Base-by-base conservation (phyloP, 2,113 vertebrate genomes). In the Marcusenius ussheri region DNA sequence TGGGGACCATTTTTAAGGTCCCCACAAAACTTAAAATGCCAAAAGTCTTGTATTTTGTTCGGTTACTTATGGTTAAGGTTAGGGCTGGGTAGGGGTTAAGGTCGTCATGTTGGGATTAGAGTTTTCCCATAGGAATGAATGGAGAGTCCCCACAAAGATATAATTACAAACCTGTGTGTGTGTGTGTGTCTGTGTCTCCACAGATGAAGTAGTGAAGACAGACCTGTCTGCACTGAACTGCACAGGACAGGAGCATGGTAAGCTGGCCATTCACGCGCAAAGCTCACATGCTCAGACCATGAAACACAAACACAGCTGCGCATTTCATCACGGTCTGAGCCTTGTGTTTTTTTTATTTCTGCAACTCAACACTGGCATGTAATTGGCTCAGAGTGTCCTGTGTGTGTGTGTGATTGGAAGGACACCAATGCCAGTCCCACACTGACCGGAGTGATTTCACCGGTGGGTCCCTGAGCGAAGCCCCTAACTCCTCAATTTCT, bases 171-270 rank as follows among this genome's bases (percentile, higher is more conserved):
- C 53, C 19, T 89, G 86, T 88, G 88, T 89, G 47, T 89, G 35
- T 39, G 39, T 39, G 86, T 88, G 53, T 89, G 49, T 89, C 35
- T 92, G 56, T 94, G 39, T 91, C 1, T 94, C 95, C 58, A n/a
- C 92, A 98, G 97, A 97, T n/a, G 96, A 97, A 58, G 94, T 94
- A 0, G 95, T 97, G 80, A 95, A 95, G 91, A 96, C 97, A 2
- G 97, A 98, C 95, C 97, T 96, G 93, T 97, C 97, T 2, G 95
- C 95, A 1, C 97, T 96, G 11, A 96, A 97, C 91, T 97, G 95
- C 3, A 95, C 95, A 90, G 96, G 95, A 91, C 95, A 97, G 1
- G 96, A 97, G 88, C 96, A 95, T 2, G 96, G 97, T 97, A 93
- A 96, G 96, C 49, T 2, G 35, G 13, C 47, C 19, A 13, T 2